Percentiles rank a stretch among this genome's conserved stretches.
These are phyloP conservation scores for Heliconius nattereri DNA, from an alignment of 1,140 invertebrate species.

Conservation along the genomic window DNA sequence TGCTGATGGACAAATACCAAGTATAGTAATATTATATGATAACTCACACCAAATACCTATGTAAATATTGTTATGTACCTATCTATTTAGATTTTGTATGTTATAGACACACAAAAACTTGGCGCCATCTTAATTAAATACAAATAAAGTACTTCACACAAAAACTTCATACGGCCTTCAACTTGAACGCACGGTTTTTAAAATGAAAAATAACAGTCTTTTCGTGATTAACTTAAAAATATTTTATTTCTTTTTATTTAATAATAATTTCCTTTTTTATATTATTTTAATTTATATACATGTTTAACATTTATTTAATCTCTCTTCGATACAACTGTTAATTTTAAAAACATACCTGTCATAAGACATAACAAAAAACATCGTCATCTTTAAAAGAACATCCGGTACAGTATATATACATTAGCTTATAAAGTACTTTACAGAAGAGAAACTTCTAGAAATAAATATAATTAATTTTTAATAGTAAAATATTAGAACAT, in stretches of 20 bases:
- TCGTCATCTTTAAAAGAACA: slow-evolving; percentile 9
- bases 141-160: slow-evolving; percentile 19
- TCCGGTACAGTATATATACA: slow-evolving; percentile 12
- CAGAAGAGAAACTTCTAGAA: background rate
- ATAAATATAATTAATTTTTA: background rate
- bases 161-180: slow-evolving; percentile 28
- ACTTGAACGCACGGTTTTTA: slow-evolving; percentile 17
- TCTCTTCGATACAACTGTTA: background rate
- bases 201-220: background rate
- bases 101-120: slow-evolving; percentile 40
- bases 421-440: background rate
- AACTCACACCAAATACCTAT: background rate
- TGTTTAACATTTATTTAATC: background rate
- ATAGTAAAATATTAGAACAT: background rate
- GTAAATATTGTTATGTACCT: background rate
- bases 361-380: background rate
- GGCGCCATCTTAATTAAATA: slow-evolving; percentile 37
- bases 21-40: background rate
- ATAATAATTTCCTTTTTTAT: no score
- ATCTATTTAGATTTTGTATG: background rate
- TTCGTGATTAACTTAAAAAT: background rate
- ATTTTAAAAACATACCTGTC: background rate
- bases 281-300: no score
- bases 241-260: no score
- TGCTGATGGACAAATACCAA: background rate